Conservation (phyloP, 2,113 vertebrate species). For the Stercorarius parasiticus region DNA sequence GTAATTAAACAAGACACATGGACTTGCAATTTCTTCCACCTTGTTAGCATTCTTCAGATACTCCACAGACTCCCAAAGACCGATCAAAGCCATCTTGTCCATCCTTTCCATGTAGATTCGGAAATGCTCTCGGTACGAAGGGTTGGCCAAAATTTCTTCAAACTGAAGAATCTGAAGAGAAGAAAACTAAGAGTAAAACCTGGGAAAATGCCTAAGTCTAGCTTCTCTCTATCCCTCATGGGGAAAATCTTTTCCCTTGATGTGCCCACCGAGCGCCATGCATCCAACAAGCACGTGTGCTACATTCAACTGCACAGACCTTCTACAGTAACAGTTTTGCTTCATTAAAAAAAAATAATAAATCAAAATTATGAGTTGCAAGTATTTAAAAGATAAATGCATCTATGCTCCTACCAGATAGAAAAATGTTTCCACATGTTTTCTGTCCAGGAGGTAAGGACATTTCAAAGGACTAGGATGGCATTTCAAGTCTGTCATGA, state of each 20-base stretch:
- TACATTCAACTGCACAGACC: not conserved
- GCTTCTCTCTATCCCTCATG: not conserved
- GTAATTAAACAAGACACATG: not conserved
- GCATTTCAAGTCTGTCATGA: not conserved
- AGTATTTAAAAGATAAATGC: not conserved
- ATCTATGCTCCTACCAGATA: not conserved
- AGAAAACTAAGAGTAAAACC: not conserved
- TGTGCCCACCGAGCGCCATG: not conserved
- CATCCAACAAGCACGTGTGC: not conserved
- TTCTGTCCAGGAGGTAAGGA: not conserved
- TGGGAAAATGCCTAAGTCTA: not conserved
- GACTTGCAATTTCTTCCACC: conserved; percentile 71
- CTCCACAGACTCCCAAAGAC: conserved; percentile 95
- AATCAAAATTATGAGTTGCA: not conserved
- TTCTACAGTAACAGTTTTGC: not conserved
- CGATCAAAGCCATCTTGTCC: conserved; percentile 88
- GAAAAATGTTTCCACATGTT: not conserved
- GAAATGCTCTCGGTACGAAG: conserved; percentile 88
- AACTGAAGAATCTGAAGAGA: conserved; percentile 91
- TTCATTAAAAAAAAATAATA: not conserved
- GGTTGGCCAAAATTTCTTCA: conserved; percentile 90
- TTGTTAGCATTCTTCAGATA: conserved; percentile 92
- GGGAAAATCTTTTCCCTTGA: not conserved
- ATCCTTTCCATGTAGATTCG: conserved; percentile 91
- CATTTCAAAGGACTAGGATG: not conserved